phyloP scores from a whole-genome alignment of 2,888 invertebrate species.

The Leptinotarsa juncta region DNA sequence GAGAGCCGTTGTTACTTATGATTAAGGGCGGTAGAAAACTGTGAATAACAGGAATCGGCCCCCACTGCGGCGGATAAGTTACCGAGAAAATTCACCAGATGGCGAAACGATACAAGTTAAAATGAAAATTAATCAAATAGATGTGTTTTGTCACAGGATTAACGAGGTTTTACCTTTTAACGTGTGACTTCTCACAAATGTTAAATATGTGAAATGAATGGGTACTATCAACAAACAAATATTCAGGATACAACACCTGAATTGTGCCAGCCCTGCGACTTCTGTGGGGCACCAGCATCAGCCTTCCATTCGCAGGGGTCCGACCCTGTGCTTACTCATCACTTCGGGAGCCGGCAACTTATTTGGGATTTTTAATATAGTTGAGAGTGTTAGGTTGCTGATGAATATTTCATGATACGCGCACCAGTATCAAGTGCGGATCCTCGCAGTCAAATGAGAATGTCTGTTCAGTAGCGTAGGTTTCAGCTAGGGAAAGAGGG shows the following conservation, averaged over 20 bases:
- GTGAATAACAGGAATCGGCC: no score
- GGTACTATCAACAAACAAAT: no score
- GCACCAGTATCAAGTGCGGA: constrained; percentile 63
- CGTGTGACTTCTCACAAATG: no score
- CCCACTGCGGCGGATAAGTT: no score
- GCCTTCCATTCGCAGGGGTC: constrained; percentile 47
- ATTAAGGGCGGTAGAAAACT: no score
- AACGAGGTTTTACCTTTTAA: no score
- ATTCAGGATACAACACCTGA: background rate
- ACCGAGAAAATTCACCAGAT: no score
- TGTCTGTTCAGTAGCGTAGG: constrained; percentile 28
- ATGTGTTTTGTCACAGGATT: no score
- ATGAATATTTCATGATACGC: constrained; percentile 68
- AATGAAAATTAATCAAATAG: no score
- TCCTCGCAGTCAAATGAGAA: constrained; percentile 61
- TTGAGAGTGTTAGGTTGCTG: constrained; percentile 65
- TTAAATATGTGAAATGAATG: no score
- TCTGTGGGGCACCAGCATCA: background rate
- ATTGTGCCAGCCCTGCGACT: background rate
- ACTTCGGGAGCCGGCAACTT: constrained; percentile 59
- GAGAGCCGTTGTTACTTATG: no score
- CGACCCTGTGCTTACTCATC: constrained; percentile 56
- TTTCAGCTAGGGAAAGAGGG: background rate
- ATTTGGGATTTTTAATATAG: constrained; percentile 67
- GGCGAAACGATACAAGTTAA: no score